Conservation (phyloP, 2,797 vertebrate species). For the Cossypha caffra region DNA sequence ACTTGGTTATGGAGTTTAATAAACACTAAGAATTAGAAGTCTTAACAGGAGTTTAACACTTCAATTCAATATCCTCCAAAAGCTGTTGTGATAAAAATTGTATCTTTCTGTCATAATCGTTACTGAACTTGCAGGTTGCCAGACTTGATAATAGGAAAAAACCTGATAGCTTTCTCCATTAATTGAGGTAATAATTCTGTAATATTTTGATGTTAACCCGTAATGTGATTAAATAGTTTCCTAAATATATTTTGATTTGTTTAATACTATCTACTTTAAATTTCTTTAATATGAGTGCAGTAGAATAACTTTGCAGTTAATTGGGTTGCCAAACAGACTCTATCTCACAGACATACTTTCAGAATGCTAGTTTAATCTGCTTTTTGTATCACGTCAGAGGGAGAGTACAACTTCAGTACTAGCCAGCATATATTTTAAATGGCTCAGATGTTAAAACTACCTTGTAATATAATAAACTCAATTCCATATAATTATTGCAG, state of each 20-base stretch:
- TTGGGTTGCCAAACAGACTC: background rate
- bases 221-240: background rate
- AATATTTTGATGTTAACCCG: background rate
- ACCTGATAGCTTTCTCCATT: background rate
- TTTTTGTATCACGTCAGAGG: slow-evolving; percentile 21
- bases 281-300: background rate
- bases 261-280: background rate
- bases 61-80: background rate
- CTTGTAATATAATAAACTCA: slow-evolving; percentile 66
- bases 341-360: background rate
- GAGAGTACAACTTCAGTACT: slow-evolving; percentile 18
- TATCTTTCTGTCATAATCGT: background rate
- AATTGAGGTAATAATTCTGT: background rate
- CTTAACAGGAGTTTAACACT: background rate
- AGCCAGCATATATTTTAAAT: slow-evolving; percentile 15
- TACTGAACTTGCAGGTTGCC: background rate
- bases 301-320: background rate
- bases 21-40: background rate
- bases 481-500: slow-evolving; percentile 52
- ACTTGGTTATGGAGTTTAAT: background rate
- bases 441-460: slow-evolving; percentile 40
- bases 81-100: background rate
- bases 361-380: slow-evolving; percentile 10
- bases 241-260: background rate
- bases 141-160: background rate